Base-by-base conservation (phyloP, 2,797 vertebrate species). In the Pseudotriccus pelzelni region DNA sequence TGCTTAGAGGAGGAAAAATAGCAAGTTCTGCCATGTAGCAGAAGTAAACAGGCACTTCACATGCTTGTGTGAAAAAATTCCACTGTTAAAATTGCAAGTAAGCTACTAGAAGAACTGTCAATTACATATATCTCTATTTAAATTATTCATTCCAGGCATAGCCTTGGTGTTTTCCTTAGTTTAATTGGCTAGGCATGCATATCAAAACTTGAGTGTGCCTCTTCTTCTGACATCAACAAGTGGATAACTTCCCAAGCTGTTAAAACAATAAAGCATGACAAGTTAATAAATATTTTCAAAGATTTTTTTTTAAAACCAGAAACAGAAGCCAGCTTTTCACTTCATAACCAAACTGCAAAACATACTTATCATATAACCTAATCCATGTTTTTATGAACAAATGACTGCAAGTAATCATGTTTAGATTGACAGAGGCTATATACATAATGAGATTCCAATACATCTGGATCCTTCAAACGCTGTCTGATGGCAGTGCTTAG, bases 261-360 rank as follows among this genome's bases (percentile, higher is more conserved):
- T 74, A 47, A 9, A 90, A 43, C 47, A 88, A 90, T 47, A 86
- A 91, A 68, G 59, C 34, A 49, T 50, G 74, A 82, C 84, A 94
- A 92, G 56, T 50, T 74, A 83, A 87, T 70, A 94, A 94, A 87
- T 87, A 89, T 74, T 90, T 89, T 92, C 78, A 63, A 89, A 43
- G 10, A 84, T 3, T 28, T 84, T 88, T 70, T 87, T 43, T 91
- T 92, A 34, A 81, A 92, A 88, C 9, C 39, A 88, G 81, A 78
- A 82, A 55, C 32, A 82, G 62, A 93, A 87, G 10, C 7, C 70
- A 78, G 12, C 16, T 87, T 92, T 89, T 53, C n/a, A 34, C 28
- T 70, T 41, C 21, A 55, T 11, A 82, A 50, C 28, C 21, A 49
- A 84, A 92, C 55, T 89, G 56, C 46, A 83, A 68, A 84, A 84